Evolutionary conservation across 2,797 vertebrate species (phyloP).

Genomic region (Capromys pilorides): DNA sequence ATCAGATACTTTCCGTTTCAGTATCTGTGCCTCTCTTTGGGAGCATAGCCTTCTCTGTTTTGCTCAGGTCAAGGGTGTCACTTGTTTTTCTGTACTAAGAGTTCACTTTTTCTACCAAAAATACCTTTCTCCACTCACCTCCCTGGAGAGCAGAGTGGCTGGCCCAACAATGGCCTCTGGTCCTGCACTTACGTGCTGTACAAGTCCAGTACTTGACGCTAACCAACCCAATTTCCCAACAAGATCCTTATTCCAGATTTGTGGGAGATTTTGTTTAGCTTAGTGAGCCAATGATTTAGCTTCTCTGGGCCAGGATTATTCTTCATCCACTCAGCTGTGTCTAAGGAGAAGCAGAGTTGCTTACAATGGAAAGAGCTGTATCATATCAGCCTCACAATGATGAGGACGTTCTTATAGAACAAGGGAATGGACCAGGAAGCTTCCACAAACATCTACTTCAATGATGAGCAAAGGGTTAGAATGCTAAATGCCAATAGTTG

Average conservation of each 20-base stretch:
- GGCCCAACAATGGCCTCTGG: too few species aligned
- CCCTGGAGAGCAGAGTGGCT: neutral
- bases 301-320: neutral
- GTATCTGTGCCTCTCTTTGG: neutral
- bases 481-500: neutral
- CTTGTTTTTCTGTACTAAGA: neutral
- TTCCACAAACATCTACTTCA: neutral
- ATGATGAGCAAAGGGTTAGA: neutral
- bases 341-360: neutral
- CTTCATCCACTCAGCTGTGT: neutral
- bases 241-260: neutral
- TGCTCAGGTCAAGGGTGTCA: neutral
- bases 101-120: neutral
- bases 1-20: neutral
- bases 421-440: neutral
- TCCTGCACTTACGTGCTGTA: neutral
- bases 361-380: neutral
- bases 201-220: neutral
- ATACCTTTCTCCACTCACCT: neutral
- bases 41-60: neutral
- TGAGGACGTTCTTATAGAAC: neutral
- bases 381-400: neutral
- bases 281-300: neutral
- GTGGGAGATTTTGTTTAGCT: neutral
- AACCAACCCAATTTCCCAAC: neutral